phyloP scores from a whole-genome alignment of 1,140 invertebrate species.

The Leptinotarsa defecta region DNA sequence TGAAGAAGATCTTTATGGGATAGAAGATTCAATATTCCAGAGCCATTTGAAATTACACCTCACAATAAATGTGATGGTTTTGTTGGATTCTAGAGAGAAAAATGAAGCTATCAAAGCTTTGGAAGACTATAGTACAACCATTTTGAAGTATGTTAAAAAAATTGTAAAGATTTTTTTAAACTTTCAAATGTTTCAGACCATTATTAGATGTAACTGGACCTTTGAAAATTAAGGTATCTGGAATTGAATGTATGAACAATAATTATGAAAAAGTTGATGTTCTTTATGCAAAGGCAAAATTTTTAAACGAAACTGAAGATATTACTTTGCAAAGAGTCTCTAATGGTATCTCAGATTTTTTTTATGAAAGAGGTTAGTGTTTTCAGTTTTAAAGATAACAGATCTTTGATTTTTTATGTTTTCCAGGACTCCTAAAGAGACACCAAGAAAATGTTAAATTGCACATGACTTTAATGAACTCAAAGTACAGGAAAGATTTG shows the following conservation, averaged over 20 bases:
- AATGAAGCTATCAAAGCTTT: conserved; percentile 60
- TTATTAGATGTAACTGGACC: conserved; percentile 32
- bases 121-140: conserved; percentile 57
- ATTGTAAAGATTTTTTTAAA: background rate
- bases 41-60: conserved; percentile 73
- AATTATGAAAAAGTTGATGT: conserved; percentile 58
- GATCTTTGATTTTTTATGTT: conserved; percentile 33
- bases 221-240: conserved; percentile 56
- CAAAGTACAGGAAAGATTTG: conserved; percentile 56
- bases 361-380: conserved; percentile 58
- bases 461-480: conserved; percentile 79
- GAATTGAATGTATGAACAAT: conserved; percentile 61
- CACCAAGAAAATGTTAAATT: conserved; percentile 70
- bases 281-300: conserved; percentile 58
- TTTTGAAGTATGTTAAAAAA: conserved; percentile 61
- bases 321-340: conserved; percentile 55
- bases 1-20: conserved; percentile 52
- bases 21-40: conserved; percentile 74
- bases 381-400: conserved; percentile 57
- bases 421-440: conserved; percentile 58
- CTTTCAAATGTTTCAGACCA: conserved; percentile 22
- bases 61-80: conserved; percentile 71
- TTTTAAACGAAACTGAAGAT: conserved; percentile 54
- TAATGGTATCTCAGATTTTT: conserved; percentile 56
- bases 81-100: conserved; percentile 71